Base-by-base conservation (phyloP, 2,888 invertebrate species). In the Drosophila imparisetae region DNA sequence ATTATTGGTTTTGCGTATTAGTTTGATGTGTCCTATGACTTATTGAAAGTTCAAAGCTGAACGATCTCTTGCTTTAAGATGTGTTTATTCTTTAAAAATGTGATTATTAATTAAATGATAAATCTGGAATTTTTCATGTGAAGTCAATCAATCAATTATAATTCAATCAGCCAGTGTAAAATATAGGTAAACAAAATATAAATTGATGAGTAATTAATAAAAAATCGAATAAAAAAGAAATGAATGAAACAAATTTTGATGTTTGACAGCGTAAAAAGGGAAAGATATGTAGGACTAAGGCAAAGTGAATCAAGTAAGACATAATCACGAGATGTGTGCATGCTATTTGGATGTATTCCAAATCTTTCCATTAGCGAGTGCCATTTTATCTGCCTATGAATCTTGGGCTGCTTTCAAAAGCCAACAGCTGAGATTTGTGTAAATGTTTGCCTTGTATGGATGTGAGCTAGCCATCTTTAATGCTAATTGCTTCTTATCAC, bases 401-500 rank as follows among this genome's bases (percentile, higher is more conserved):
- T 48, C 38, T 40, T 49, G 24, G 61, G 21, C 45, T 57, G 55
- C 59, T 30, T 59, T 71, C 21, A 53, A 53, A 38, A 48, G 42
- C 48, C 48, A 40, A 15, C 52, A 15, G 36, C 40, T 34, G 54
- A 64, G 66, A 52, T 38, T 38, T 49, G 30, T 24, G 50, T n/a
- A 64, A 72, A 67, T 76, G 58, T 76, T 76, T 76, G 50, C 38
- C 27, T 30, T 48, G n/a, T 2, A 29, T 49, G 50, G 48, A 34
- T 30, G 30, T 34, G 32, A 42, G n/a, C 40, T 24, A 32, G 60
- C 21, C 45, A 59, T 32, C 32, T 54, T 58, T 49, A 42, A 59
- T 61, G 72, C 61, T 77, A 65, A 72, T 77, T 77, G 65, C 54
- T 53, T 40, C 71, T 80, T 80, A 80, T 80, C 72, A 50, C 30